Evolutionary conservation across 2,888 invertebrate species (phyloP), one percentile per base, ranked within the genome.

Genomic region (Ichneumon xanthorius): DNA sequence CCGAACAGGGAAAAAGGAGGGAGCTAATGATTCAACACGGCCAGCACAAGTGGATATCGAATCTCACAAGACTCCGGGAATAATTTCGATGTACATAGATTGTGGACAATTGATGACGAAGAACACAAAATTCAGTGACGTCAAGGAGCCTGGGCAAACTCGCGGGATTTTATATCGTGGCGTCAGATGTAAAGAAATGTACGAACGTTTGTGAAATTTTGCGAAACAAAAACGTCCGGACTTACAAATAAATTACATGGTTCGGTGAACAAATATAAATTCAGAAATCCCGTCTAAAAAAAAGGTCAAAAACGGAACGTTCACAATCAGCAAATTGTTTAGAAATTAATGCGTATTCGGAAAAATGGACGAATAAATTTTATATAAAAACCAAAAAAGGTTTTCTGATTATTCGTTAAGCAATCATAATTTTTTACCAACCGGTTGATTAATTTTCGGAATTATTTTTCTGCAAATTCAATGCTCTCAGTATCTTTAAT

Each of bases 61-160:
- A 71, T 71, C 16, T 71, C 53, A 14, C 16, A 55, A 33, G 37
- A 14, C 30, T 37, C 19, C 71, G 16, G 53, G 19, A 14, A 33
- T 30, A 63, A 63, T 16, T 63, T 63, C 63, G 63, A 63, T 33
- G 30, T 30, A 16, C 63, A n/a, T n/a, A 30, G 63, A 55, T 55
- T 40, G 33, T 40, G 11, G 40, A 37, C 40, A 37, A 40, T 55
- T n/a, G 5, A 55, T 55, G 55, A 72, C 55, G 45, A 61, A 26
- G 26, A 58, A 72, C 58, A 45, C 33, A 73, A 73, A 73, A 58
- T 14, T 40, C 9, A 73, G 7, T 61, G 55, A 72, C 37, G n/a
- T 71, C 53, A 71, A 55, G 55, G 55, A 22, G 9, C 61, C 16
- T 30, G 30, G 22, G 14, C 26, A 11, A 61, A 61, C 61, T 40